Evolutionary conservation across 2,888 invertebrate species (phyloP).

Genomic region (Epistrophe eligans): DNA sequence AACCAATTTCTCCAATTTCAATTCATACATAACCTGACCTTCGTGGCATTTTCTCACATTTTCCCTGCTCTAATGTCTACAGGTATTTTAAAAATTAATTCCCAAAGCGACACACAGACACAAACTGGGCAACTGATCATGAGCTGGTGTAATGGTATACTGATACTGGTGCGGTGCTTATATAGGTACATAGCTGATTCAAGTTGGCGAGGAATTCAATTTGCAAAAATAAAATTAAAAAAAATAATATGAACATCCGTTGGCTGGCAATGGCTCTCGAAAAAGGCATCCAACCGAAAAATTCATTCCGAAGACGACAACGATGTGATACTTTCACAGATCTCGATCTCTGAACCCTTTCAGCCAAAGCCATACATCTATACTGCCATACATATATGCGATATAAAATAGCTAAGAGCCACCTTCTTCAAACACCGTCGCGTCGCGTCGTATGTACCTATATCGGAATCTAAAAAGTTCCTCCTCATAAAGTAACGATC

Average conservation of each 20-base stretch:
- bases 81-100: conserved; percentile 71
- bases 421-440: conserved; percentile 41
- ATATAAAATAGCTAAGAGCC: conserved; percentile 35
- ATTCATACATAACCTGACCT: conserved; percentile 68
- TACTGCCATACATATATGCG: not conserved
- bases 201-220: conserved; percentile 64
- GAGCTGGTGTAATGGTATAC: conserved; percentile 4
- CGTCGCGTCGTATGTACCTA: not conserved
- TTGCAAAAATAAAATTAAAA: conserved; percentile 29
- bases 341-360: conserved; percentile 76
- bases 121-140: conserved; percentile 39
- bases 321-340: conserved; percentile 75
- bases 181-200: conserved; percentile 8
- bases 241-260: conserved; percentile 64
- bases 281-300: conserved; percentile 71
- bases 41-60: conserved; percentile 72
- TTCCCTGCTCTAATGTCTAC: conserved; percentile 40
- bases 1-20: conserved; percentile 73
- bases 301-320: conserved; percentile 68
- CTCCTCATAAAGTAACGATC: conserved; percentile 71
- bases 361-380: conserved; percentile 15
- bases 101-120: conserved; percentile 56
- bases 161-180: not conserved
- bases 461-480: conserved; percentile 48
- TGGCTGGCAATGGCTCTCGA: conserved; percentile 35